Conservation (phyloP, 1,140 invertebrate genomes). For the Heliconius hermathena region DNA sequence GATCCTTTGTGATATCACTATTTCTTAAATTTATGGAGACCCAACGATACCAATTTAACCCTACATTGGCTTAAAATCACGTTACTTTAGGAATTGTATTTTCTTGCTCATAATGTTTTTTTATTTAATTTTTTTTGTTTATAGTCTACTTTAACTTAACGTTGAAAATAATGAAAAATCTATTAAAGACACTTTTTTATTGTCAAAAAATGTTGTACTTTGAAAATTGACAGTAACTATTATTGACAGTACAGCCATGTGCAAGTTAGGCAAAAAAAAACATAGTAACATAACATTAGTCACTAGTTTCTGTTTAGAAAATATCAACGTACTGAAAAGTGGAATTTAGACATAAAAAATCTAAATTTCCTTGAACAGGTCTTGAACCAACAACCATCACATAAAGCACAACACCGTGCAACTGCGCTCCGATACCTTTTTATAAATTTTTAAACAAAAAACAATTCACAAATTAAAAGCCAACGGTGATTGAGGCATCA, state of each 20-base stretch:
- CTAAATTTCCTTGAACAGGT: no score
- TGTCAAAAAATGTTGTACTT: background rate
- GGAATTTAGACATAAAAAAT: no score
- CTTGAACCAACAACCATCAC: no score
- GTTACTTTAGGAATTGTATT: background rate
- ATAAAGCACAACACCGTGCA: background rate
- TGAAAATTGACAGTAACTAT: background rate
- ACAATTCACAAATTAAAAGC: conserved; percentile 16
- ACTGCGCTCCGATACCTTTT: background rate
- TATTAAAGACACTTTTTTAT: no score
- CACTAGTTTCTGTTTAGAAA: no score
- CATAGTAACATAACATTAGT: no score
- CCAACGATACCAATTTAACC: conserved; percentile 22
- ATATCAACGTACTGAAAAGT: no score
- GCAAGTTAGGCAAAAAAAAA: no score
- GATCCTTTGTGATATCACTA: conserved; percentile 18
- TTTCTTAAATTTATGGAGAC: conserved; percentile 30
- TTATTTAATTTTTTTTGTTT: background rate
- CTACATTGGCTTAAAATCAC: conserved; percentile 7
- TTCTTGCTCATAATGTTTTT: background rate
- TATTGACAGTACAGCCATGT: no score
- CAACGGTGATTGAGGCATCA: conserved; percentile 28
- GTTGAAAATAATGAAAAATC: background rate
- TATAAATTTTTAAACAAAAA: background rate
- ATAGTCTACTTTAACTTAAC: background rate